A percentile compares a stretch with the other conserved stretches of the same genome.
phyloP scores from a whole-genome alignment of 2,797 vertebrate species.

The Acanthornis magna region DNA sequence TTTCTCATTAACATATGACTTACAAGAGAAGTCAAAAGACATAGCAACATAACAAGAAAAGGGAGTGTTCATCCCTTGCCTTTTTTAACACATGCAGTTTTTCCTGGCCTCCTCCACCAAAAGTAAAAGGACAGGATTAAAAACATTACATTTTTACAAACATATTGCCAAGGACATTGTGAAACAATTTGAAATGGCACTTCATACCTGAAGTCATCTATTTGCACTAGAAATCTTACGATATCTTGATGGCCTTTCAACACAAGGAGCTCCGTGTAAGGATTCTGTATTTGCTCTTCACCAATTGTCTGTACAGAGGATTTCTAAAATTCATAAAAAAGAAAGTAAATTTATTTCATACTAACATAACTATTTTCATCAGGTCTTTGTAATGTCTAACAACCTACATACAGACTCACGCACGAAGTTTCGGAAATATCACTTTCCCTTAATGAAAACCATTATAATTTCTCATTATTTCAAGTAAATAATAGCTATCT shows the following conservation, averaged over 20 bases:
- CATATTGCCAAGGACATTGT: neutral
- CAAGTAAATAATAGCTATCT: neutral
- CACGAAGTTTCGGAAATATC: neutral
- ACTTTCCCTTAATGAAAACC: neutral
- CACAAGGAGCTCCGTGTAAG: conserved; percentile 94
- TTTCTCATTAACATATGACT: neutral
- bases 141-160: neutral
- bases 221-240: conserved; percentile 93
- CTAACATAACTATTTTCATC: neutral
- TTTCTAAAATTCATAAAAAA: conserved; percentile 79
- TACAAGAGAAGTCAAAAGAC: neutral
- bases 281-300: conserved; percentile 94
- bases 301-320: conserved; percentile 87
- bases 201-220: conserved; percentile 94
- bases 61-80: neutral
- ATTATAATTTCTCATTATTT: neutral
- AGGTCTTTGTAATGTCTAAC: neutral
- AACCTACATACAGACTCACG: neutral
- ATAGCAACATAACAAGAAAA: neutral
- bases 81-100: neutral
- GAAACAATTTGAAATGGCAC: neutral
- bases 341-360: neutral
- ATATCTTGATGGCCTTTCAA: conserved; percentile 96
- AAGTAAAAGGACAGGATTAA: neutral
- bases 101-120: neutral